Percentiles rank a stretch among this genome's conserved stretches.
phyloP scores from a whole-genome alignment of 2,888 invertebrate genomes.

The Sicus ferrugineus region DNA sequence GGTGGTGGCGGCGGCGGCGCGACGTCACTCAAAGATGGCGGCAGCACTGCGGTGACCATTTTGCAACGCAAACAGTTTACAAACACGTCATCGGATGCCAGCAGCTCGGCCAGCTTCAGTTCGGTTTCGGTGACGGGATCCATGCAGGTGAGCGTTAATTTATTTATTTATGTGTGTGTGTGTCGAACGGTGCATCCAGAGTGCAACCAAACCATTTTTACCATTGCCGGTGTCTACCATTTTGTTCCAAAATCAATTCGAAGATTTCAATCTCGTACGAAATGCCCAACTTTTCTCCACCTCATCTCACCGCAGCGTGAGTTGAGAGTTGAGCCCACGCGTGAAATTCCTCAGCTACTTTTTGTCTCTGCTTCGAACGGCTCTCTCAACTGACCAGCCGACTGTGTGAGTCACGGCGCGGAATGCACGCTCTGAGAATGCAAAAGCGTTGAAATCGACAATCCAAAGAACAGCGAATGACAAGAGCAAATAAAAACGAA shows the following conservation, averaged over 20 bases:
- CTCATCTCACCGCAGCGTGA: too few relatives aligned
- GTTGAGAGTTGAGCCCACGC: background rate
- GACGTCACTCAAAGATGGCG: slow-evolving; percentile 40
- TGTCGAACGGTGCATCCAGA: background rate
- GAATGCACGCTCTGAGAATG: slow-evolving; percentile 18
- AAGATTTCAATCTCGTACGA: too few relatives aligned
- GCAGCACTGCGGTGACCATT: slow-evolving; percentile 41
- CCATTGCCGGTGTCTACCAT: too few relatives aligned
- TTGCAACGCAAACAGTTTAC: slow-evolving; percentile 48
- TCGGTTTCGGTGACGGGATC: slow-evolving; percentile 64
- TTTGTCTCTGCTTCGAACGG: background rate
- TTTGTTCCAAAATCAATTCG: too few relatives aligned
- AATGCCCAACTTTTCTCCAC: too few relatives aligned
- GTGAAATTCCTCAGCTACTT: slow-evolving; percentile 8
- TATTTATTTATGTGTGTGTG: background rate
- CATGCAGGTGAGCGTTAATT: slow-evolving; percentile 59
- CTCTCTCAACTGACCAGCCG: slow-evolving; percentile 4
- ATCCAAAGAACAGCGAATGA: background rate
- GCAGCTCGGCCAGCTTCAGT: slow-evolving; percentile 63
- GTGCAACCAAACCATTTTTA: background rate
- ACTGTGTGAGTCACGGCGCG: background rate
- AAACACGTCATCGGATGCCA: slow-evolving; percentile 51
- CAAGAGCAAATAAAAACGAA: background rate
- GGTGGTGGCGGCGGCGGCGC: background rate
- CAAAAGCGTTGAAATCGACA: background rate